Percentiles rank a stretch among this genome's conserved stretches.
Evolutionary conservation across 92 coral and sea anemone genomes (phyloP).

Genomic region (Plumapathes pennacea): DNA sequence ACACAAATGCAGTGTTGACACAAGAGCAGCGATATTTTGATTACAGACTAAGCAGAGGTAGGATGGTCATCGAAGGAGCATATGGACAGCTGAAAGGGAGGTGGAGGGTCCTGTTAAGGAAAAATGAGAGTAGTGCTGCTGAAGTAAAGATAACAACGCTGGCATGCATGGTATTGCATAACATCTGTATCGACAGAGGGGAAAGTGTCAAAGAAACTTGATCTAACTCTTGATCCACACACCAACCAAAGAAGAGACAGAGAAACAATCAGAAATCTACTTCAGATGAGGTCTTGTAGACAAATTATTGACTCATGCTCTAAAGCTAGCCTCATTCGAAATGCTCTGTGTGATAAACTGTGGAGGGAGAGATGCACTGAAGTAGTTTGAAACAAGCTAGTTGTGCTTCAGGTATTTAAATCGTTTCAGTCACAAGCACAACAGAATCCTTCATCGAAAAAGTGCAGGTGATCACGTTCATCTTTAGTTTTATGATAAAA

Average conservation of each 20-base stretch:
- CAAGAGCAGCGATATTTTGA: conserved; percentile 5
- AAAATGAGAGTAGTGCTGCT: conserved; percentile 16
- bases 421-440: too few species aligned
- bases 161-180: conserved; percentile 32
- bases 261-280: conserved; percentile 15
- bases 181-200: conserved; percentile 21
- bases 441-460: too few species aligned
- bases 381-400: too few species aligned
- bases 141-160: conserved; percentile 31
- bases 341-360: conserved; percentile 18
- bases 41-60: background rate
- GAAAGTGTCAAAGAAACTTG: conserved; percentile 16
- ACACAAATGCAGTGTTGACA: conserved; percentile 13
- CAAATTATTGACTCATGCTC: conserved; percentile 28
- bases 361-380: conserved; percentile 34
- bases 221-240: conserved; percentile 22
- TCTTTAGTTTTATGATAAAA: too few species aligned
- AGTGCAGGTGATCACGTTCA: too few species aligned
- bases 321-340: conserved; percentile 26
- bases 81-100: conserved; percentile 37
- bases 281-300: conserved; percentile 34
- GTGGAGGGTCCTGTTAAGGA: conserved; percentile 10
- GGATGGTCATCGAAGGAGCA: conserved; percentile 18
- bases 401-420: too few species aligned
- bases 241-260: conserved; percentile 33